Evolutionary conservation across 2,113 vertebrate species (phyloP).

Genomic region (Aphyosemion australe): DNA sequence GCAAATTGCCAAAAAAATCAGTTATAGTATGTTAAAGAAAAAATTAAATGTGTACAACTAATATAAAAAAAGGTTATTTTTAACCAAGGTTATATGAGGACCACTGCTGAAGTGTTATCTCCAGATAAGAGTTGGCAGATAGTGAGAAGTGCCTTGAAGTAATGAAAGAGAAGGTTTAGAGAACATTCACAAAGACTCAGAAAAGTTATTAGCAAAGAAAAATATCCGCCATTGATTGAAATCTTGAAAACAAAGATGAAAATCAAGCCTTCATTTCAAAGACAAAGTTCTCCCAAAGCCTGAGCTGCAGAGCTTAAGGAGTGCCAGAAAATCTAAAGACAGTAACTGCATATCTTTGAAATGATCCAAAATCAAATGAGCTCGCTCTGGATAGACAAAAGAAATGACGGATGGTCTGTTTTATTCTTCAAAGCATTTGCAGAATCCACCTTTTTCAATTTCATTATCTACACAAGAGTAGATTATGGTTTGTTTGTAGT

Average conservation of each 20-base stretch:
- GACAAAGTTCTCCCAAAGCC: conserved; percentile 48
- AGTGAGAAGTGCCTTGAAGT: conserved; percentile 26
- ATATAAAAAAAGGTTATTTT: conserved; percentile 19
- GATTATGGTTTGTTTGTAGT: conserved; percentile 35
- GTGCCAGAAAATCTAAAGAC: conserved; percentile 41
- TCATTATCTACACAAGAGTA: conserved; percentile 47
- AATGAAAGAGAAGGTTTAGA: conserved; percentile 47
- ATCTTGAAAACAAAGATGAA: conserved; percentile 56
- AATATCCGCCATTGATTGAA: conserved; percentile 41
- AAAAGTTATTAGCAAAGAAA: conserved; percentile 52
- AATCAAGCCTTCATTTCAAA: conserved; percentile 66
- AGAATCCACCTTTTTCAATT: conserved; percentile 57
- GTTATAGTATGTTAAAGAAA: too few relatives aligned
- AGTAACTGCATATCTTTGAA: conserved; percentile 63
- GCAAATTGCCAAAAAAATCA: too few relatives aligned
- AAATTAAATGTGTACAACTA: not conserved
- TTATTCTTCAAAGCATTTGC: conserved; percentile 56
- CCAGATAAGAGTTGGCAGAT: conserved; percentile 1
- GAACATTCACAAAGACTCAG: conserved; percentile 43
- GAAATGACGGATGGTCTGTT: conserved; percentile 66
- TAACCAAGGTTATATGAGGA: conserved; percentile 9
- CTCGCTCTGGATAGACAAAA: conserved; percentile 64
- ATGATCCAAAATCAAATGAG: conserved; percentile 69
- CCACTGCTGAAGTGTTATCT: conserved; percentile 44
- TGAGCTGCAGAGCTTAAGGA: conserved; percentile 32